Base-by-base conservation (phyloP, 2,888 invertebrate genomes). In the Pheosia gnoma region DNA sequence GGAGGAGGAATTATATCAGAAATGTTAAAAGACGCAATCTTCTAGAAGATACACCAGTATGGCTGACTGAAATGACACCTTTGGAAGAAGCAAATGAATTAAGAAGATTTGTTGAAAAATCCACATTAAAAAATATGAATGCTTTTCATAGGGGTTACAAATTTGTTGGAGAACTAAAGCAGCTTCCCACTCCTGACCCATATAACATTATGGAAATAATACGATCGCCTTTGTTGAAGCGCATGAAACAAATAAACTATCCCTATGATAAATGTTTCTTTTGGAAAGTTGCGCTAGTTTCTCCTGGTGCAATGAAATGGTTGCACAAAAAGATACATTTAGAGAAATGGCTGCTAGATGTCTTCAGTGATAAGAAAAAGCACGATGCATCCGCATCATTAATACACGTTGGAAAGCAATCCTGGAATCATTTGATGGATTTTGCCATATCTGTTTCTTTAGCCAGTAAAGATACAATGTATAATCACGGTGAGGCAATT, bases 211-310 rank as follows among this genome's bases (percentile, higher is more conserved):
- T 93, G 85, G 94, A 85, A 85, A 90, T 81, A 72, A 94, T 86
- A 79, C 92, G 84, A 74, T 92, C 85, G 64, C 88, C 84, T 66
- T 85, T 88, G 72, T 83, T 89, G 65, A 92, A 81, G 88, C 94
- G 85, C 58, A 94, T 84, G 93, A 94, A 86, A 84, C 93, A 87
- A 87, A 94, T 88, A 57, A 86, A 74, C 75, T 92, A 87, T 80
- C 89, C 82, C 70, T 81, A 92, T 78, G 81, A 90, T 75, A 87
- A 89, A 83, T 86, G 87, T 76, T 83, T 90, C 81, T 82, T 93
- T 82, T 96, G 96, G 96, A 96, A 96, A 86, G 81, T 95, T 45
- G 92, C 94, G 5, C 80, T 96, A 58, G 94, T 95, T 7, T 90
- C 95, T 61, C 95, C 95, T 1, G 90, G 94, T 67, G 72, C 88